These are phyloP conservation scores for Sphaerophoria rueppellii DNA, from an alignment of 2,888 invertebrate species.

Conservation along the genomic window DNA sequence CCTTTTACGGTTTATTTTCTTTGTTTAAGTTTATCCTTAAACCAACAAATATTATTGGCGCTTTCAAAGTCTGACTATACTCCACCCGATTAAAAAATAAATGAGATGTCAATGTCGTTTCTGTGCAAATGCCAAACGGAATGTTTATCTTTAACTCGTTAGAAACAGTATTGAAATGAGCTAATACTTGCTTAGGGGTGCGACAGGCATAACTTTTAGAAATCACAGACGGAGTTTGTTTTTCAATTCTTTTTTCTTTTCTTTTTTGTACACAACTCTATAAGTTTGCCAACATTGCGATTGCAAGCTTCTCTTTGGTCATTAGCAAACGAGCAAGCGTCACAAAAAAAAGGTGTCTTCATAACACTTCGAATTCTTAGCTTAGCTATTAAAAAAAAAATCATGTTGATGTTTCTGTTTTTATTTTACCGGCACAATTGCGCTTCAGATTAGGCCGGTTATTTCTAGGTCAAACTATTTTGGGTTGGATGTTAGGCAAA, in stretches of 20 bases:
- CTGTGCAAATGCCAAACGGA: background rate
- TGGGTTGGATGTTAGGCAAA: too few species aligned
- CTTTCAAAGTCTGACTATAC: background rate
- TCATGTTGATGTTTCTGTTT: too few species aligned
- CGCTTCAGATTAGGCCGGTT: too few species aligned
- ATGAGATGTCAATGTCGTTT: slow-evolving; percentile 26
- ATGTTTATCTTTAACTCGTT: slow-evolving; percentile 6
- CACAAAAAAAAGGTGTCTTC: background rate
- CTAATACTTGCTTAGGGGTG: background rate
- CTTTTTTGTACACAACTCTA: slow-evolving; percentile 11
- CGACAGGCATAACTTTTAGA: background rate
- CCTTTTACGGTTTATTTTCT: too few species aligned
- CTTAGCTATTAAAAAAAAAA: too few species aligned
- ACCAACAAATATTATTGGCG: background rate
- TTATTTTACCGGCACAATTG: too few species aligned
- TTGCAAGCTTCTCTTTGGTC: slow-evolving; percentile 12
- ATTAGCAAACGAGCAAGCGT: background rate
- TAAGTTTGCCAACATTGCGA: slow-evolving; percentile 5
- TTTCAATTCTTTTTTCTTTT: background rate
- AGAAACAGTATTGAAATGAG: slow-evolving; percentile 1
- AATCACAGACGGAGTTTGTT: background rate
- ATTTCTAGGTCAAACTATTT: too few species aligned
- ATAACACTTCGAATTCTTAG: too few species aligned
- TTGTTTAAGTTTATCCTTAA: too few species aligned
- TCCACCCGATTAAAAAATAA: background rate